Evolutionary conservation across 2,888 invertebrate genomes (phyloP), one percentile per base, ranked within the genome.

Genomic region (Molanna angustata): DNA sequence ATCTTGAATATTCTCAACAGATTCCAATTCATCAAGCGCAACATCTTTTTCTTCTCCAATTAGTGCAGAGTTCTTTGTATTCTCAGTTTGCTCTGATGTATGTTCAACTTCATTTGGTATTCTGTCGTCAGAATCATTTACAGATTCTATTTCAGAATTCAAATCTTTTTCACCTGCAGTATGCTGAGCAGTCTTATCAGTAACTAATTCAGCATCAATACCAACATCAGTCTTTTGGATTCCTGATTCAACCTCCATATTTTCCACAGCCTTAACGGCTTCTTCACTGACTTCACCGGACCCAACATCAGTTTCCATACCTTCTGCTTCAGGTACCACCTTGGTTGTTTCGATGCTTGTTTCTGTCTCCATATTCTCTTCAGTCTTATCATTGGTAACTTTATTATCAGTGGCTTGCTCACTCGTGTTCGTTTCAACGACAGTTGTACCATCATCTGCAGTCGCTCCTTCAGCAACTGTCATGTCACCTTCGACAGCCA

Each of bases 31-130:
- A 39, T 39, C 40, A 9, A 4, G 14, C 4, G 20, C 9, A n/a
- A 16, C 9, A 20, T 17, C 39, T 16, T 43, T 49, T 35, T 49
- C 52, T 37, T 32, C 31, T 1, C 17, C 40, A 21, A 47, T 31
- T 19, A 42, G 35, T 4, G 27, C 14, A 9, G 39, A 14, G 21
- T n/a, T 40, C 14, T 27, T 44, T 19, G 9, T 19, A 2, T n/a
- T 33, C 4, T 6, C 33, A 6, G 4, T 33, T 33, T 33, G 33
- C 6, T 27, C 27, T 7, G 27, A 7, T 27, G 27, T 27, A 7
- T 27, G 6, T 7, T 27, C 11, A 27, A 7, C 11, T 27, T 27
- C 27, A 27, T 27, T 4, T 33, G 33, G 11, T 33, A 4, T 6
- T 3, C 33, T 14, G n/a, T 6, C 33, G 11, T 3, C 14, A 33